Evolutionary conservation across 2,113 vertebrate genomes (phyloP), one percentile per base, ranked within the genome.

Genomic region (Pleuronectes platessa): DNA sequence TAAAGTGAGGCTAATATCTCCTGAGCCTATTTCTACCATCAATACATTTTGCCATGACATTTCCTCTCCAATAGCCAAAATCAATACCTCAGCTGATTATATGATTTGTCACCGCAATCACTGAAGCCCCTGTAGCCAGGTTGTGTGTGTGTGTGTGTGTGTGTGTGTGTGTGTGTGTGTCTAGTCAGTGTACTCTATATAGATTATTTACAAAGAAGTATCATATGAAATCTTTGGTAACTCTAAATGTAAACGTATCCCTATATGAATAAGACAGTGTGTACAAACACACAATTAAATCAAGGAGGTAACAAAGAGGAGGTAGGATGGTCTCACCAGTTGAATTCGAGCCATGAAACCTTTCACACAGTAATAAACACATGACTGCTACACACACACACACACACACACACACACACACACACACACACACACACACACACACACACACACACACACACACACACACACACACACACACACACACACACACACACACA

Each of bases 51-150:
- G 51, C 18, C 53, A 27, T 67, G 42, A 66, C 69, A 73, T 82
- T 86, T 89, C 74, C 81, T 88, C 67, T 82, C 51, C 42, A 58
- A 70, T 74, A 83, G 69, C 31, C 31, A 2, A 10, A 24, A 40
- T 86, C 83, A 68, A 73, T 81, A 84, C 55, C 31, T 51, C 45
- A 1, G 37, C 3, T 72, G 74, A 72, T 79, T 42, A 76, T 47
- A 26, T 51, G 35, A 71, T 86, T 62, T 75, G 76, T 86, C 76
- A 80, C 55, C 21, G 37, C 26, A n/a, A 20, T 15, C 23, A 23
- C 53, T 5, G 55, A 82, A 78, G 61, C 7, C 79, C 59, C 17
- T 35, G 47, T 15, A 59, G 70, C 24, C 21, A 31, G 31, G 40
- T 6, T 31, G 21, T 61, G 47, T 9, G 18, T 53, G 37, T 24